Conservation (phyloP, 2,797 vertebrate species). For the Melopsittacus undulatus region DNA sequence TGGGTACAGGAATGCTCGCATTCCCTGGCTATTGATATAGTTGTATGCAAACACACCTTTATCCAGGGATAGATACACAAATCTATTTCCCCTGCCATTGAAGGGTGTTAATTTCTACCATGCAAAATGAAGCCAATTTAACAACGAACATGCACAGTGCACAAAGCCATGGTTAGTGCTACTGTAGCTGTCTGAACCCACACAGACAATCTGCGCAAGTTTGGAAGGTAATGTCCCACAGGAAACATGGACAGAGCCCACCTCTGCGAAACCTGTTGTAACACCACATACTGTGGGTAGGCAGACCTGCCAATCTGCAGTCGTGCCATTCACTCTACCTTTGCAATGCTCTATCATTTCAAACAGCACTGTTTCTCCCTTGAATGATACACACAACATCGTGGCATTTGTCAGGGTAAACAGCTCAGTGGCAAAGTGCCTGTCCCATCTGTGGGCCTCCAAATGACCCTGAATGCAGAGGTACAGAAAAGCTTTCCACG, state of each 20-base stretch:
- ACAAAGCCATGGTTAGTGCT: background rate
- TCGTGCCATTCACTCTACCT: background rate
- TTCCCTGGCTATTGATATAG: background rate
- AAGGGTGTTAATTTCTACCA: background rate
- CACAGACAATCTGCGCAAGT: background rate
- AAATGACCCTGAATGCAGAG: background rate
- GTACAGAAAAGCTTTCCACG: background rate
- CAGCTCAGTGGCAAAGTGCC: background rate
- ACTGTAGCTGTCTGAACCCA: background rate
- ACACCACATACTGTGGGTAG: background rate
- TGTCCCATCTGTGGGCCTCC: background rate
- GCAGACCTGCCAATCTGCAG: background rate
- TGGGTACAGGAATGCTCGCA: background rate
- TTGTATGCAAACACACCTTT: background rate
- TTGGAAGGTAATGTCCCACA: background rate
- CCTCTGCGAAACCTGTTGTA: background rate
- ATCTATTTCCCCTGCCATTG: background rate
- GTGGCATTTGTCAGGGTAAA: background rate
- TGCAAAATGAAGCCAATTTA: background rate
- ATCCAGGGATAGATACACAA: background rate
- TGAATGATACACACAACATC: background rate
- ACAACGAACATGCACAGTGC: background rate
- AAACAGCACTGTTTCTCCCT: background rate
- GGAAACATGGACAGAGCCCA: background rate
- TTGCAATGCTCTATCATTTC: background rate